Conservation (phyloP, 2,797 vertebrate genomes). For the Nothura maculosa region DNA sequence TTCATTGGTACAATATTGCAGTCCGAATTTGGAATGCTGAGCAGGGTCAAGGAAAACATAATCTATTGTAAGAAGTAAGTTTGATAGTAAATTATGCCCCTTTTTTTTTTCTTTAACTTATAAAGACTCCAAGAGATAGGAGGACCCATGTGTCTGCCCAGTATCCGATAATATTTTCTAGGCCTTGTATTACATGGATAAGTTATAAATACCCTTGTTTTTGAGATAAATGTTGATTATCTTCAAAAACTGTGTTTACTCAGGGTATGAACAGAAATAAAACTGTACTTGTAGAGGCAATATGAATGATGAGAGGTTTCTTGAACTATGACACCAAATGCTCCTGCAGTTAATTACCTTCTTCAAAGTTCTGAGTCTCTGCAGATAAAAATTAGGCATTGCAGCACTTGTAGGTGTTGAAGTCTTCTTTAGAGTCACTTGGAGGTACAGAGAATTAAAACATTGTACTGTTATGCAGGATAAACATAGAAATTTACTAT, state of each 20-base stretch:
- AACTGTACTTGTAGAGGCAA: neutral
- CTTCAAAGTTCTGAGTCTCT: neutral
- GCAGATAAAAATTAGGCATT: neutral
- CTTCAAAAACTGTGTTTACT: neutral
- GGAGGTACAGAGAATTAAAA: neutral
- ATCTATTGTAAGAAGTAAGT: neutral
- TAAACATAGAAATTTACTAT: neutral
- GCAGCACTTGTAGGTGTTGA: fast-evolving
- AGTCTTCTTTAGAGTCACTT: neutral
- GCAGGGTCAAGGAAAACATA: neutral
- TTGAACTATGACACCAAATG: slow-evolving; percentile 3
- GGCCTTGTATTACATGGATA: neutral
- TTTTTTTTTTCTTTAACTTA: neutral
- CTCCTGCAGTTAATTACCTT: neutral
- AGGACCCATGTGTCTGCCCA: neutral
- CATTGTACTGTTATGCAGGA: neutral
- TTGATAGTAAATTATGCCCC: neutral
- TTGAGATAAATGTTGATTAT: neutral
- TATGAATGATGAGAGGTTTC: neutral
- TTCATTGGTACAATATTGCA: neutral
- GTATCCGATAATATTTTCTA: neutral
- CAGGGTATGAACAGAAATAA: neutral
- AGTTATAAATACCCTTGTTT: neutral
- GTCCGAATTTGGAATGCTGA: neutral
- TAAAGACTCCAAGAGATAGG: neutral